Conservation (phyloP, 2,888 invertebrate genomes). For the Hartigia nigra region DNA sequence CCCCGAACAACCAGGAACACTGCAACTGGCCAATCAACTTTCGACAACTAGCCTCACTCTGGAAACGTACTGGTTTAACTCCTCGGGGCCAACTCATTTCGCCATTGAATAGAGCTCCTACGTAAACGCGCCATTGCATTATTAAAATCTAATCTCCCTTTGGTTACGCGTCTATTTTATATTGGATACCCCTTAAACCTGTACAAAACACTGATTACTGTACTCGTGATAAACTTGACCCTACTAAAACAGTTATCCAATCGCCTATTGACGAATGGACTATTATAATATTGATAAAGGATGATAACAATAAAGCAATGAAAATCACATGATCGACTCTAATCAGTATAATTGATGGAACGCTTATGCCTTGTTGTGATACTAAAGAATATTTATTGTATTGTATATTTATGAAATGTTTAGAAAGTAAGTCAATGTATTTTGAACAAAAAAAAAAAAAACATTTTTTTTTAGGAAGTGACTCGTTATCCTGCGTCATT, state of each 20-base stretch:
- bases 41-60: constrained; percentile 50
- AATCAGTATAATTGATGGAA: neutral
- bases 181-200: neutral
- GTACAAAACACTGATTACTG: neutral
- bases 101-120: constrained; percentile 26
- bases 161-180: neutral
- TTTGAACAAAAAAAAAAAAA: neutral
- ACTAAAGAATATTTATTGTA: neutral
- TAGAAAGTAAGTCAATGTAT: too few relatives aligned
- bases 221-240: neutral
- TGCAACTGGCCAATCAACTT: constrained; percentile 51
- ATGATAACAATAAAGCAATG: neutral
- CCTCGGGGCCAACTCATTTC: constrained; percentile 42
- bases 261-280: neutral
- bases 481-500: neutral
- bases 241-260: neutral
- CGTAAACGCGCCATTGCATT: constrained; percentile 56
- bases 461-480: neutral
- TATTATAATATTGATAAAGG: neutral
- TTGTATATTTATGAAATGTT: too few relatives aligned
- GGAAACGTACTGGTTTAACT: constrained; percentile 25
- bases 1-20: constrained; percentile 14
- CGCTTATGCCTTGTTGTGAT: neutral
- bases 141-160: constrained; percentile 62
- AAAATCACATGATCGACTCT: neutral